Evolutionary conservation across 2,113 vertebrate species (phyloP), one percentile per base, ranked within the genome.

Genomic region (Abramis brama): DNA sequence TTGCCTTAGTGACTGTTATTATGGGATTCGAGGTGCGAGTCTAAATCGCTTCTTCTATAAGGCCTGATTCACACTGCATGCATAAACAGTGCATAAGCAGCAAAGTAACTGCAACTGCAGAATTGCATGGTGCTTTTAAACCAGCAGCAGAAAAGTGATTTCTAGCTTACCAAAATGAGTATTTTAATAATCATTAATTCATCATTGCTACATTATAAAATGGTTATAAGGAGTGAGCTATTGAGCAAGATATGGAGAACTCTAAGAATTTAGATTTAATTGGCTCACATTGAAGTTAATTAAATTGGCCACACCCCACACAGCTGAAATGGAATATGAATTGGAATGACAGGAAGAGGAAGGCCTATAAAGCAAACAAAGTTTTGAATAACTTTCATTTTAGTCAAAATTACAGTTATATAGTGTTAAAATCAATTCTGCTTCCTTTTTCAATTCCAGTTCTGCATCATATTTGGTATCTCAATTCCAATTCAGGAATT

Each of bases 1-100:
- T 73, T 73, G 30, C 64, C 80, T 71, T 55, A 30, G 33, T 52
- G 64, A 70, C 9, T 11, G 45, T 82, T 52, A 55, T 52, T 68
- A 55, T 70, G 27, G 17, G 4, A 36, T 50, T 23, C 0, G 47
- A 50, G 80, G 27, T 23, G 17, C 6, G 25, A n/a, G 45, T 55
- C 36, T 21, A 15, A 43, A 62, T 9, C 1, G 6, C 43, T 78
- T 57, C 25, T 11, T 33, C 68, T 23, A 43, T 23, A 71, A 71
- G 19, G 19, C 30, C 17, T 36, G 66, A 10, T 39, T 21, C 8
- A 21, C 30, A 36, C 17, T 39, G 66, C 43, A 10, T 8, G 43
- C 17, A 21, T 15, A 50, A 50, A 50, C 47, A 15, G 47, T 17
- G 8, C 19, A 33, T 23, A 43, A 39, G 27, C 33, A 70, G 33